Percentiles rank a stretch among this genome's conserved stretches.
Evolutionary conservation across 1,140 invertebrate species (phyloP).

Genomic region (Sitobion miscanthi): DNA sequence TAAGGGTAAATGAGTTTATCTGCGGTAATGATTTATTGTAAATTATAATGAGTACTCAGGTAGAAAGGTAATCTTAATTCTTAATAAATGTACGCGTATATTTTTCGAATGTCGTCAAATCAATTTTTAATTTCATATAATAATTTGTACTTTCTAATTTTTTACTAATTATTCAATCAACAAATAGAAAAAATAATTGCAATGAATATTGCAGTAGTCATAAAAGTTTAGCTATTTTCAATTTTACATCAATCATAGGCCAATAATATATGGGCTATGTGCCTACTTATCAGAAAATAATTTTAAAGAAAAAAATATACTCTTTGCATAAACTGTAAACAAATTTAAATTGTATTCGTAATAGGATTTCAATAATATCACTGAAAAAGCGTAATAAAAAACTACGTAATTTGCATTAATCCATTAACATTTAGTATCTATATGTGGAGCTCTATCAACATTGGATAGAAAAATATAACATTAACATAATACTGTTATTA

Average conservation of each 20-base stretch:
- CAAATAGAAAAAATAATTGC: neutral
- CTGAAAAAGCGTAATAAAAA: neutral
- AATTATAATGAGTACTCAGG: neutral
- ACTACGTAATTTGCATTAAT: neutral
- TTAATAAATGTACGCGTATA: neutral
- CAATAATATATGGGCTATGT: neutral
- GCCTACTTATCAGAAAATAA: neutral
- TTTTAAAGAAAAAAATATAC: neutral
- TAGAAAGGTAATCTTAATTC: neutral
- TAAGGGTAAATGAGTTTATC: neutral
- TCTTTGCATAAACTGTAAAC: neutral
- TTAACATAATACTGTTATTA: neutral
- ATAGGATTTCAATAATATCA: constrained; percentile 3
- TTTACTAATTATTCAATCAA: neutral
- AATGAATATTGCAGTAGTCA: neutral
- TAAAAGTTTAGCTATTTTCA: neutral
- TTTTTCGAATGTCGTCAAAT: neutral
- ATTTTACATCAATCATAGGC: neutral
- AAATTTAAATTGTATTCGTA: neutral
- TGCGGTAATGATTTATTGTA: neutral
- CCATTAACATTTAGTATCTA: neutral
- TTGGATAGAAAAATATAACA: neutral
- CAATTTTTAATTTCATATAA: neutral
- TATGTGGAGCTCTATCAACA: neutral
- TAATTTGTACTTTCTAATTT: neutral